Evolutionary conservation across 1,140 invertebrate species (phyloP).

Genomic region (Periplaneta americana): DNA sequence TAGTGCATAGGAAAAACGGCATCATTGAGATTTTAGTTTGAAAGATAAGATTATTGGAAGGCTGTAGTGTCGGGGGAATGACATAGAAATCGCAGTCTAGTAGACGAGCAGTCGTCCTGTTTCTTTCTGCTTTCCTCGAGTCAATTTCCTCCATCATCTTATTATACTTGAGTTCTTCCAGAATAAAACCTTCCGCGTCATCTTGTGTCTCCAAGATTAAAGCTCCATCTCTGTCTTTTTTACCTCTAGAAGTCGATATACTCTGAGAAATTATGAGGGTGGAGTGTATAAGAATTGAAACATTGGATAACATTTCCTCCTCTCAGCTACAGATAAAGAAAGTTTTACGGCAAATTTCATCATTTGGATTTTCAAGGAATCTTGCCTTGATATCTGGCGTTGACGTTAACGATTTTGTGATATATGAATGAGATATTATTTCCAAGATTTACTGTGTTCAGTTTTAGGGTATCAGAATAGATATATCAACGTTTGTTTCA

Average conservation of each 20-base stretch:
- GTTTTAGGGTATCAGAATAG: too few relatives aligned
- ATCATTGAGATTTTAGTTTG: background rate
- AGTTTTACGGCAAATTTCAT: too few relatives aligned
- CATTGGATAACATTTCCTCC: background rate
- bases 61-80: background rate
- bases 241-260: background rate
- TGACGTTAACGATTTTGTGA: too few relatives aligned
- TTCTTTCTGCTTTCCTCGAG: background rate
- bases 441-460: too few relatives aligned
- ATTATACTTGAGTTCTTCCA: background rate
- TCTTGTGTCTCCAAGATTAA: background rate
- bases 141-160: background rate
- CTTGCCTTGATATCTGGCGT: too few relatives aligned
- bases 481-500: too few relatives aligned
- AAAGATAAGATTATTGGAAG: background rate
- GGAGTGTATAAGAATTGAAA: background rate
- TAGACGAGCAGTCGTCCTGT: background rate
- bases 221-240: too few relatives aligned
- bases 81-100: background rate
- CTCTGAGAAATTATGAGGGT: background rate
- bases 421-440: too few relatives aligned
- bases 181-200: background rate
- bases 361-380: too few relatives aligned
- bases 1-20: too few relatives aligned
- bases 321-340: background rate